These are phyloP conservation scores for Acanthurus tractus DNA, from an alignment of 2,797 vertebrate genomes.

Conservation along the genomic window DNA sequence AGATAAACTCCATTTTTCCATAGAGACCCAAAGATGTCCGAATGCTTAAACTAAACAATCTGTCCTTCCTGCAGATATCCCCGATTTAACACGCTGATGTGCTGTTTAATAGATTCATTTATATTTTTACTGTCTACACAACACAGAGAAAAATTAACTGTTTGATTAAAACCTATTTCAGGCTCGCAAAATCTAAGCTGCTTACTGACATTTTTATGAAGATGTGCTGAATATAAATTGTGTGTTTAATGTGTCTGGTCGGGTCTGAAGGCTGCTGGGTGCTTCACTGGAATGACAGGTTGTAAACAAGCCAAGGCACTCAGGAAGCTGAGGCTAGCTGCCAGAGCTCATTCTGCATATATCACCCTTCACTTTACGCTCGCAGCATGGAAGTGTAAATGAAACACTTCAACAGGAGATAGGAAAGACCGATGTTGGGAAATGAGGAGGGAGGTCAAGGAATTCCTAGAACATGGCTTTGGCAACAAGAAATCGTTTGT, in stretches of 20 bases:
- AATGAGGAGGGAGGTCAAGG: conserved; percentile 18
- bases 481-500: conserved; percentile 25
- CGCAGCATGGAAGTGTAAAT: conserved; percentile 41
- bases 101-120: conserved; percentile 1
- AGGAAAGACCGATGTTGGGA: conserved; percentile 7
- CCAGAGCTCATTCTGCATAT: conserved; percentile 49
- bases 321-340: conserved; percentile 34
- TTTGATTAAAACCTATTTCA: conserved; percentile 37
- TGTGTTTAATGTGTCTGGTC: conserved; percentile 49
- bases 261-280: conserved; percentile 26
- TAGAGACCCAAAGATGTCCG: not conserved
- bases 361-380: conserved; percentile 57
- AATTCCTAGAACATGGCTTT: conserved; percentile 57
- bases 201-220: conserved; percentile 49
- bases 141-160: conserved; percentile 12
- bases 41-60: conserved; percentile 16
- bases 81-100: not conserved
- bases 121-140: conserved; percentile 11
- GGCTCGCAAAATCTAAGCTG: conserved; percentile 18
- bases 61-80: not conserved
- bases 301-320: conserved; percentile 58
- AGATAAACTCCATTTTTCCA: not conserved
- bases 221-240: conserved; percentile 52
- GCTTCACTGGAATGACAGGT: conserved; percentile 30
- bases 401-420: conserved; percentile 38